Conservation (phyloP, 2,113 vertebrate species). For the Rynchops niger region DNA sequence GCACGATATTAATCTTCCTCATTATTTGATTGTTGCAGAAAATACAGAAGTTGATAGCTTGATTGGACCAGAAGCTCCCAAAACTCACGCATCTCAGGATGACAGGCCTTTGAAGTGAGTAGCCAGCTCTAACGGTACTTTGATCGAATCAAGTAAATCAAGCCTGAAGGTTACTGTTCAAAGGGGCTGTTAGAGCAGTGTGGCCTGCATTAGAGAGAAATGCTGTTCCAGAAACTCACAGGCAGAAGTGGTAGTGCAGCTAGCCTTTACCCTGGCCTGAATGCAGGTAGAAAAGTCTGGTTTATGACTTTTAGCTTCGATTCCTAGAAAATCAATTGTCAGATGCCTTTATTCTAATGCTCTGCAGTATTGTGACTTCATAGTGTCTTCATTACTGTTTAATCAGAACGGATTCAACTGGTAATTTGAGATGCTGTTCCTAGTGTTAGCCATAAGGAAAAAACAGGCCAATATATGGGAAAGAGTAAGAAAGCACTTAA, state of each 20-base stretch:
- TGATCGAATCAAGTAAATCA: not conserved
- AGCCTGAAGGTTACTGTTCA: not conserved
- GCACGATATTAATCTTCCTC: not conserved
- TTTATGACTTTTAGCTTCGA: not conserved
- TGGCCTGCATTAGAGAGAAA: not conserved
- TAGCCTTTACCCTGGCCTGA: not conserved
- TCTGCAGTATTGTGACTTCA: not conserved
- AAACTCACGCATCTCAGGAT: conserved; percentile 88
- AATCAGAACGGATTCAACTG: not conserved
- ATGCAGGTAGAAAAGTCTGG: not conserved
- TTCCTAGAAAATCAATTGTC: not conserved
- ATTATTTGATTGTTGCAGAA: conserved; percentile 50
- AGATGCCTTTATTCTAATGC: not conserved
- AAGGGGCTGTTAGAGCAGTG: not conserved
- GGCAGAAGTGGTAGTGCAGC: not conserved
- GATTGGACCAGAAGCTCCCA: conserved; percentile 94
- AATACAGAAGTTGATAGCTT: conserved; percentile 80
- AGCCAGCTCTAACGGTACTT: not conserved
- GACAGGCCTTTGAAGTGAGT: conserved; percentile 94
- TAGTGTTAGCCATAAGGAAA: not conserved
- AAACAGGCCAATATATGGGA: not conserved
- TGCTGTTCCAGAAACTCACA: not conserved
- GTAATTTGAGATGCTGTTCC: not conserved
- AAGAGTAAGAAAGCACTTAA: not conserved
- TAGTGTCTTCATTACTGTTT: not conserved